Evolutionary conservation across 2,888 invertebrate species (phyloP).

Genomic region (Amiota communis): DNA sequence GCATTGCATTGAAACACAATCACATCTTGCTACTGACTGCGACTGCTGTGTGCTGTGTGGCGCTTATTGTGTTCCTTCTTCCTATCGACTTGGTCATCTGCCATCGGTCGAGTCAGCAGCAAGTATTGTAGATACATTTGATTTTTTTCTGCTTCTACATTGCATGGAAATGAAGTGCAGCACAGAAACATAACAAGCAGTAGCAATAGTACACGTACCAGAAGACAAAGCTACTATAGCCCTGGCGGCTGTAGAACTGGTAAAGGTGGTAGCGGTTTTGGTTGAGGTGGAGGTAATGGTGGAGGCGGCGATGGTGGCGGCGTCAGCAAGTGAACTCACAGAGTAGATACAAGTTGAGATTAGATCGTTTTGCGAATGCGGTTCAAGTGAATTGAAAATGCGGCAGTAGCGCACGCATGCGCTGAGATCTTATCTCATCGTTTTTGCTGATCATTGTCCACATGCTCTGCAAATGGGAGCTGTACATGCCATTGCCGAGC

Average conservation of each 20-base stretch:
- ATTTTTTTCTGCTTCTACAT: slow-evolving; percentile 27
- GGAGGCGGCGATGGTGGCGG: not conserved
- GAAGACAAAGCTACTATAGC: too few relatives aligned
- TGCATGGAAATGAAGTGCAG: slow-evolving; percentile 20
- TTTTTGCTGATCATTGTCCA: slow-evolving; percentile 36
- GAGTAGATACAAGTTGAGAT: slow-evolving; percentile 59
- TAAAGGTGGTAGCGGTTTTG: not conserved
- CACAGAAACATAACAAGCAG: too few relatives aligned
- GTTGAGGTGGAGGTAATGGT: not conserved
- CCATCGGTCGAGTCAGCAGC: slow-evolving; percentile 24
- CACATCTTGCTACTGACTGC: slow-evolving; percentile 38
- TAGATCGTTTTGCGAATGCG: slow-evolving; percentile 58
- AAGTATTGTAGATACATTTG: slow-evolving; percentile 21
- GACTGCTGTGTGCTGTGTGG: slow-evolving; percentile 47
- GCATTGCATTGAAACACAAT: slow-evolving; percentile 47
- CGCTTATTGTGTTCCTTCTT: slow-evolving; percentile 51
- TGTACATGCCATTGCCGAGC: slow-evolving; percentile 50
- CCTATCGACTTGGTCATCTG: slow-evolving; percentile 61
- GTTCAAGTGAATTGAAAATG: slow-evolving; percentile 60
- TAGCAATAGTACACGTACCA: too few relatives aligned
- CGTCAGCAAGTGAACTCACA: slow-evolving; percentile 20
- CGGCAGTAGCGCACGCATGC: slow-evolving; percentile 55
- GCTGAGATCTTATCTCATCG: slow-evolving; percentile 48
- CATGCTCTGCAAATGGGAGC: slow-evolving; percentile 38
- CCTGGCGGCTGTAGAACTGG: too few relatives aligned